phyloP scores from a whole-genome alignment of 2,888 invertebrate genomes.

The Lymantria dispar region DNA sequence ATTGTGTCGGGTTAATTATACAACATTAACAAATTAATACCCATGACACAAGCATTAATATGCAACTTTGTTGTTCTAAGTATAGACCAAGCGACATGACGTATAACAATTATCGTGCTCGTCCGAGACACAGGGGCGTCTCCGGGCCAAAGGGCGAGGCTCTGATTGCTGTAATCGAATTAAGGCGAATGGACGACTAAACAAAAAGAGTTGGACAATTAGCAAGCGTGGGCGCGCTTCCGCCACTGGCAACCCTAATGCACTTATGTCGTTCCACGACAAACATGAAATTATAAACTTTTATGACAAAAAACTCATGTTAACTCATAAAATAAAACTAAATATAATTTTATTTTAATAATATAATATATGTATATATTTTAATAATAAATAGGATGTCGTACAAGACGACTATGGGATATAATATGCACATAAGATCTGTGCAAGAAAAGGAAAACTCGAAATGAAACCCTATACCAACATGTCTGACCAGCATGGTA shows the following conservation, averaged over 20 bases:
- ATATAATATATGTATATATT: no score
- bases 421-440: no score
- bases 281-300: conserved; percentile 34
- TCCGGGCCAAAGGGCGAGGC: conserved; percentile 66
- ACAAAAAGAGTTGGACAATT: conserved; percentile 78
- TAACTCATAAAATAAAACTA: no score
- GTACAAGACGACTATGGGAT: no score
- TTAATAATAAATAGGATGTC: no score
- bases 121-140: conserved; percentile 56
- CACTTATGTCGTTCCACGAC: conserved; percentile 37
- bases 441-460: no score
- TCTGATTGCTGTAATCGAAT: conserved; percentile 79
- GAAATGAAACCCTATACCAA: no score
- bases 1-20: no score
- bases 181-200: conserved; percentile 64
- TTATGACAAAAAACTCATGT: conserved; percentile 13
- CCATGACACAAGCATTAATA: neutral
- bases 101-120: conserved; percentile 33
- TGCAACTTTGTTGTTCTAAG: neutral
- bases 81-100: conserved; percentile 28
- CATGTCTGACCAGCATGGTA: no score
- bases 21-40: no score
- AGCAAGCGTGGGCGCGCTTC: conserved; percentile 70
- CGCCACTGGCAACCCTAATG: conserved; percentile 50
- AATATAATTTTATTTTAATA: no score